Evolutionary conservation across 2,888 invertebrate species (phyloP), one percentile per base, ranked within the genome.

Genomic region (Oeneis ivallda): DNA sequence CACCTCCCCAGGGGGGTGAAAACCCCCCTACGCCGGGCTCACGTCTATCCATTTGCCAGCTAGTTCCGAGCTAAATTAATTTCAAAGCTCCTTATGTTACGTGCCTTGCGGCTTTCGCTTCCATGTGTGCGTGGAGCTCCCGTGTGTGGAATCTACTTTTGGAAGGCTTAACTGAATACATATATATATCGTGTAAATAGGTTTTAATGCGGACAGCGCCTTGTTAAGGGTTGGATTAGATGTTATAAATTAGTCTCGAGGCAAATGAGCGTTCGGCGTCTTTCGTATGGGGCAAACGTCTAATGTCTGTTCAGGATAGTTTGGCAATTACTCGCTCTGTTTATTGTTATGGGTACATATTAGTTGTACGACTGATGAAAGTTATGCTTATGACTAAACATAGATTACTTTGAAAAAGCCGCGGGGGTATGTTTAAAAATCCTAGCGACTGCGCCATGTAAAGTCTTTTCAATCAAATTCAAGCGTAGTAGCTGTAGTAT

Each of bases 31-130:
- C 74, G 73, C 79, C 78, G 78, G 81, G 85, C 89, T 88, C 91
- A 91, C 92, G 92, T 92, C 92, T 92, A 92, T 92, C 92, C 92
- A 92, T 92, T 92, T 92, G 91, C 92, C 89, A 91, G 92, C 92
- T 92, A 92, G 92, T 92, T 92, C 92, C 89, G 87, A 89, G 91
- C 92, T 92, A 92, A 92, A 92, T 92, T 92, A 92, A 92, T 92
- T 92, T 92, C 91, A 89, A 92, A 92, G 92, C 92, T 91, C 91
- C 92, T 92, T 92, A 92, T 89, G 92, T 90, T 92, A 90, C 92
- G 92, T 91, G 90, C 92, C 91, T 90, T 92, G 91, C 89, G 92
- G 92, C 90, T 91, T 91, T 88, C 77, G 75, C 77, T 64, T 79
- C 75, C 71, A 75, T 87, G 89, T 90, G 89, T 89, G 89, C 68